Conservation (phyloP, 2,888 invertebrate genomes). For the Theristus sp. region DNA sequence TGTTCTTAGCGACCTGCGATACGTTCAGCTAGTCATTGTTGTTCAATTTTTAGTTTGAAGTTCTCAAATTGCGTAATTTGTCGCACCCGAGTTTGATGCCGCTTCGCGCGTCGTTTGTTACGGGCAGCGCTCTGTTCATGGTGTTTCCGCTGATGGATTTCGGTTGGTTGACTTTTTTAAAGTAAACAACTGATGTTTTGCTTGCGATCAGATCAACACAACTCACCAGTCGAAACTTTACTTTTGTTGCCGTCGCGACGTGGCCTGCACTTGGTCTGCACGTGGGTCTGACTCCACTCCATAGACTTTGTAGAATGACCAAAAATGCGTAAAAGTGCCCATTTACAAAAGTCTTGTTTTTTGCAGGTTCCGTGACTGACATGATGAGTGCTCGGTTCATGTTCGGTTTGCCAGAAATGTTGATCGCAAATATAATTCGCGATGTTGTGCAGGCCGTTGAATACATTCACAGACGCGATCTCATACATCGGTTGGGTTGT, state of each 20-base stretch:
- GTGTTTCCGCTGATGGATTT: slow-evolving; percentile 64
- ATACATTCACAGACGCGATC: slow-evolving; percentile 55
- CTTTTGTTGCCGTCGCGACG: too few species aligned
- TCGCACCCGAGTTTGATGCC: slow-evolving; percentile 59
- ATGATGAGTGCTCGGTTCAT: slow-evolving; percentile 53
- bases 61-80: slow-evolving; percentile 53
- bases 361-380: slow-evolving; percentile 55
- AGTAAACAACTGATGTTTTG: too few species aligned
- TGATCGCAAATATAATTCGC: slow-evolving; percentile 51
- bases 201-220: too few species aligned
- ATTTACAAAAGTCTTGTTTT: too few species aligned
- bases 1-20: too few species aligned
- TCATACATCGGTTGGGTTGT: neutral
- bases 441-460: slow-evolving; percentile 58
- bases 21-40: too few species aligned
- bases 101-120: slow-evolving; percentile 55
- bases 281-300: neutral
- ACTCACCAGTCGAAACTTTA: too few species aligned
- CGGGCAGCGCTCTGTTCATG: slow-evolving; percentile 54
- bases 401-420: slow-evolving; percentile 58
- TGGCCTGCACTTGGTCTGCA: too few species aligned
- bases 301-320: neutral
- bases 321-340: too few species aligned
- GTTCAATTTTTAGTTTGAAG: slow-evolving; percentile 46
- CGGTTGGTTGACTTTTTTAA: too few species aligned